Base-by-base conservation (phyloP, 2,113 vertebrate species). In the Psittacula cyanocephala region DNA sequence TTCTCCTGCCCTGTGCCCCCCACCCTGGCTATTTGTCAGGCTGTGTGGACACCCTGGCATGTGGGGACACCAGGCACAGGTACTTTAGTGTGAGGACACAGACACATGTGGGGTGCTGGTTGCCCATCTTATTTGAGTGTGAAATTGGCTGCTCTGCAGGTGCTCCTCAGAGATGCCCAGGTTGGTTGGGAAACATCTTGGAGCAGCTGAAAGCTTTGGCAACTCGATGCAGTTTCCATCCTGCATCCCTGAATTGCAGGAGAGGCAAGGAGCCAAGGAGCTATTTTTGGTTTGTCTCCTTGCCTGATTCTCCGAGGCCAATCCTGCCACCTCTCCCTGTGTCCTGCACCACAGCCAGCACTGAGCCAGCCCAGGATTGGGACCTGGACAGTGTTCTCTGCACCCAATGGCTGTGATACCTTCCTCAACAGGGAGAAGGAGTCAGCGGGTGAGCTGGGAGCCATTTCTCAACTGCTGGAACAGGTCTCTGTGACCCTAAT, bases 181-280 rank as follows among this genome's bases (percentile, higher is more conserved):
- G 19, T 43, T 8, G 5, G n/a, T 50, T 50, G 41, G 44, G 53
- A 83, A 46, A 17, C 33, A 6, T n/a, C 62, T 64, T 46, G 46
- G 35, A 84, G 50, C 43, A 63, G 64, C 31, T 50, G 37, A 64
- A 77, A 69, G 52, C 74, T 91, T 76, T 80, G 52, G 53, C 2
- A 4, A 25, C 74, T 85, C 3, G 1, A 25, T 52, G 44, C 20
- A 5, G 14, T 63, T 83, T 70, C 15, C n/a, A 17, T 70, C 50
- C 43, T 0, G 0, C 0, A 0, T 79, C 47, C 33, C 49, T 72
- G 78, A 44, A 28, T 31, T 0, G 0, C 22, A 41, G 35, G 84
- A 47, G 39, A 68, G 55, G 35, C 22, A 9, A 14, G 39, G 68
- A 92, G 33, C 33, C 2, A 1, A n/a, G 63, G 44, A 75, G 39